Evolutionary conservation across 2,888 invertebrate species (phyloP), one percentile per base, ranked within the genome.

Genomic region (Limnephilus rhombicus): DNA sequence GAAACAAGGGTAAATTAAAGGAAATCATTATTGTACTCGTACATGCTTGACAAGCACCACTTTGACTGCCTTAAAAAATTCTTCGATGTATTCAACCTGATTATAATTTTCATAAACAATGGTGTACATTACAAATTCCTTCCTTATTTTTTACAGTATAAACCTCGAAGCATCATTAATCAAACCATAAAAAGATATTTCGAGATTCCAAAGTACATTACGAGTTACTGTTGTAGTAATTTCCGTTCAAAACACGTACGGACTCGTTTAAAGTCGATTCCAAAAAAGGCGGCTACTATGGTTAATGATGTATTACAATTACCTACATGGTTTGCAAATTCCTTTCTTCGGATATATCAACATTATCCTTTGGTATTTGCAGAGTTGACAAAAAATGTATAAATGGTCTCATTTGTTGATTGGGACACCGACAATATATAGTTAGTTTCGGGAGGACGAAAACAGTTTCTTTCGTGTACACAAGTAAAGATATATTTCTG

Each of bases 241-340:
- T 34, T 34, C 82, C 34, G 68, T 68, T 34, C 87, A 49, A 45
- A 86, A 37, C 87, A 41, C 53, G 13, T 86, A 86, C 45, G 45
- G 24, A 68, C 24, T 68, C 68, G 24, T 49, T 49, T 49, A 49
- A 49, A 49, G 3, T 15, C 49, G 49, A 49, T 11, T 49, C 49
- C 49, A 15, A 49, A 49, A 53, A 15, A 53, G 53, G 53, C 53
- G 53, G 53, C 18, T 15, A 53, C 53, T 24, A 53, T 15, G 18
- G 53, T 53, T 53, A 53, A 53, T 53, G 53, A 53, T 15, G 53
- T 53, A 53, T 49, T 49, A 49, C 15, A 13, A 49, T 53, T 53
- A 53, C 53, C 18, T 53, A 68, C 24, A 68, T 24, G 68, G 68
- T 68, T 68, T 68, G 24, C 68, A 68, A n/a, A 68, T 68, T 68